A percentile compares a stretch with the other conserved stretches of the same genome.
Conservation (phyloP, 1,140 invertebrate species). For the Ridgeia piscesae region DNA sequence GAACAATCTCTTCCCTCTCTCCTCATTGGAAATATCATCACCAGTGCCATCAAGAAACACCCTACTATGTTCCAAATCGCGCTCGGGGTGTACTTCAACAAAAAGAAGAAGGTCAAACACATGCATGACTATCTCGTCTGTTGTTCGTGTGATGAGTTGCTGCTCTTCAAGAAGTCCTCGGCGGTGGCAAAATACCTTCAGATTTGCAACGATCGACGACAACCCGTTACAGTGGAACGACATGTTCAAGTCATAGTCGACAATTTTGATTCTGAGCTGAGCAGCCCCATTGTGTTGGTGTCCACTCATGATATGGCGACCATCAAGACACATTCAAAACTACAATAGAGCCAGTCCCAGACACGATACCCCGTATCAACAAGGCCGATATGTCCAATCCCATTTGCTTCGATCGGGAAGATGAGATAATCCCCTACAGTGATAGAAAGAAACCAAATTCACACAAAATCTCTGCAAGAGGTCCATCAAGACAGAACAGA, state of each 20-base stretch:
- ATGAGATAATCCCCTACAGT: too few species aligned
- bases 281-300: neutral
- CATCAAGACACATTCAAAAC: neutral
- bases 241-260: slow-evolving; percentile 30
- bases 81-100: slow-evolving; percentile 28
- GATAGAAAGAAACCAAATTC: too few species aligned
- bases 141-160: slow-evolving; percentile 34
- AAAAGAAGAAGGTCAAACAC: slow-evolving; percentile 21
- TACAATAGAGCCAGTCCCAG: neutral
- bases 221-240: slow-evolving; percentile 2
- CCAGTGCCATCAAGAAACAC: slow-evolving; percentile 24
- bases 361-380: slow-evolving; percentile 5
- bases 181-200: slow-evolving; percentile 15
- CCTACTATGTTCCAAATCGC: slow-evolving; percentile 30
- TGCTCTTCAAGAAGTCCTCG: slow-evolving; percentile 33
- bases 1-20: slow-evolving; percentile 25
- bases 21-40: slow-evolving; percentile 33
- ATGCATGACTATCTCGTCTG: slow-evolving; percentile 30
- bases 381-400: neutral
- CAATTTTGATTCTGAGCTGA: slow-evolving; percentile 28
- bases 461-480: too few species aligned
- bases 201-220: neutral
- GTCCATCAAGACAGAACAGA: too few species aligned
- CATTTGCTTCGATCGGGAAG: neutral
- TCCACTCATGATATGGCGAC: neutral